Evolutionary conservation across 2,797 vertebrate species (phyloP), one percentile per base, ranked within the genome.

Genomic region (Bucorvus abyssinicus): DNA sequence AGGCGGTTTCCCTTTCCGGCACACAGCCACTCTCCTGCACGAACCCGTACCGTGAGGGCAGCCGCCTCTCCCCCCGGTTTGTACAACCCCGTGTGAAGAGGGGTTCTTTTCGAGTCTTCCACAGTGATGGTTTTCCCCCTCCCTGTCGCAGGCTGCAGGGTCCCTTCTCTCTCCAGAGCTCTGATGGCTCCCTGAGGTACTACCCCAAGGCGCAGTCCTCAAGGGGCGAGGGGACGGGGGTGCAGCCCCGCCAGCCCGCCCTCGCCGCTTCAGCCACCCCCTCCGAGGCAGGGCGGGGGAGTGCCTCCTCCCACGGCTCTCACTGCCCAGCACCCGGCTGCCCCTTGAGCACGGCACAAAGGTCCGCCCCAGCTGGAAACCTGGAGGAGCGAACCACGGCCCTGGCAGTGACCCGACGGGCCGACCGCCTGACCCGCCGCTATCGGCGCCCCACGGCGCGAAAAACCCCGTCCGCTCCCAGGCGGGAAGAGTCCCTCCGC

Each of bases 341-440:
- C 44, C 22, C 59, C 50, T 36, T 1, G 38, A 30, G 57, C 53
- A 5, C 3, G 12, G 44, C 10, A 3, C 6, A 7, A 11, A 0
- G 34, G 2, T 6, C 6, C 8, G 10, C 4, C 23, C 6, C n/a
- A 1, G 52, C 34, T 6, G 73, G 45, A 29, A 29, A 2, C 7
- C 17, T 3, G 42, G 18, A 29, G 29, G 13, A 7, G 7, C 6
- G 4, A 24, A 12, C 6, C 57, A 3, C 6, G 7, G 0, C 20
- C 10, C 30, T 5, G 4, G 3, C 9, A 2, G 12, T 3, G 5
- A 20, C 47, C 75, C 2, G 26, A 30, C 7, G 3, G 4, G 12
- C 1, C 15, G 6, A 1, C 7, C 12, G 6, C 32, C 17, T 0
- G 19, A 16, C 2, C 24, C 12, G 2, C 32, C 8, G 8, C 69